Evolutionary conservation across 2,797 vertebrate species (phyloP).

Genomic region (Neopelma chrysocephalum): DNA sequence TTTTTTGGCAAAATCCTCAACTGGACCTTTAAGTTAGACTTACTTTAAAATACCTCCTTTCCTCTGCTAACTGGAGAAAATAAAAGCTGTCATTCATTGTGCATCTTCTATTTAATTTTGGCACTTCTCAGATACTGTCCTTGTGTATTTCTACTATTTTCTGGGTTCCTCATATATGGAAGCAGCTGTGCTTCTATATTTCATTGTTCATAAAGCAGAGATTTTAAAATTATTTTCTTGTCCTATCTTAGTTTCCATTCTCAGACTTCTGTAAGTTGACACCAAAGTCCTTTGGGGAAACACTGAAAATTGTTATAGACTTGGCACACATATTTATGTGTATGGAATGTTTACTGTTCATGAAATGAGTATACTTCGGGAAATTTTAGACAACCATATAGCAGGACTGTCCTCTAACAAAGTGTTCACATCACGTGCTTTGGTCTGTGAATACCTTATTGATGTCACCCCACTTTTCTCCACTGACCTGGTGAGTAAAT

Average conservation of each 20-base stretch:
- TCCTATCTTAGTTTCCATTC: neutral
- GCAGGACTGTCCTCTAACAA: neutral
- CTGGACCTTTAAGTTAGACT: neutral
- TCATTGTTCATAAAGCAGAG: neutral
- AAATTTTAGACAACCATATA: neutral
- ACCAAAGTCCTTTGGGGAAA: neutral
- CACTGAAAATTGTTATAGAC: neutral
- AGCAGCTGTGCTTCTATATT: neutral
- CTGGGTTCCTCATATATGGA: neutral
- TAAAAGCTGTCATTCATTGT: neutral
- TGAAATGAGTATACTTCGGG: neutral
- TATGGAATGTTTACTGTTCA: neutral
- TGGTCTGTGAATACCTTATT: neutral
- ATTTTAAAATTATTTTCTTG: neutral
- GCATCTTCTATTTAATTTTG: neutral
- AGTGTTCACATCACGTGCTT: fast-evolving
- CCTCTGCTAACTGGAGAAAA: neutral
- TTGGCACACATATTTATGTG: neutral
- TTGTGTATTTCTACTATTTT: neutral
- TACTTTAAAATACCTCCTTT: neutral
- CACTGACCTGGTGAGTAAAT: fast-evolving
- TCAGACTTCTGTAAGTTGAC: neutral
- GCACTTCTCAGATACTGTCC: neutral
- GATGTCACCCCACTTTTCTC: neutral
- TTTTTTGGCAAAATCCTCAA: neutral